Evolutionary conservation across 2,797 vertebrate genomes (phyloP), one percentile per base, ranked within the genome.

Genomic region (Lutjanus argentimaculatus): DNA sequence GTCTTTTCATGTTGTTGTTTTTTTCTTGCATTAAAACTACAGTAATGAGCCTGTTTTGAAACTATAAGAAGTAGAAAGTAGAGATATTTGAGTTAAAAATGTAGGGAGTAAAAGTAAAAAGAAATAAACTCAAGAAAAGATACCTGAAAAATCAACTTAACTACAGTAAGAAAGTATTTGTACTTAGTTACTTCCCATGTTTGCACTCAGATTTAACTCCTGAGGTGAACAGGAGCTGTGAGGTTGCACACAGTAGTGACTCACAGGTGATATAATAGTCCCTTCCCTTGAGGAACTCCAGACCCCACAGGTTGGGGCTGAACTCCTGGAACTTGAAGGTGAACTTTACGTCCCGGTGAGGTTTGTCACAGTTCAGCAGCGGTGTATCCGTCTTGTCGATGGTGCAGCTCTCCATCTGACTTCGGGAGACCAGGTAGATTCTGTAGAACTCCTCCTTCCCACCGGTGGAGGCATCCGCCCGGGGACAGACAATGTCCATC

Each of bases 251-350:
- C 53, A 66, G 36, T 10, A 30, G 25, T 30, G 68, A 97, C 97
- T 97, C 96, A 99, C 98, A 99, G 95, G 99, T 99, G 93, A 99
- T 97, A 89, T 98, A 97, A 93, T 99, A 99, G 93, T 99, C 98
- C 95, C 90, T 97, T 89, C 98, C 97, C 93, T 96, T 98, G 93
- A 97, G 95, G 95, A 99, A 99, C 96, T 99, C 98, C 91, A 99
- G 92, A 67, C 98, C 98, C 98, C 98, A 99, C 65, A 99, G 96
- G 95, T 99, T 99, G 90, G 98, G 98, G 89, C 98, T 99, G 96
- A 99, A 99, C 91, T 99, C 98, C 93, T 99, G 98, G 95, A 99
- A 99, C 94, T 99, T 99, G 95, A 99, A 98, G 4, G 98, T 99
- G 95, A 99, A 99, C 90, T 99, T 99, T 70, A 99, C 98, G 43